phyloP scores from a whole-genome alignment of 2,888 invertebrate genomes.

The Caenorhabditis sp. region DNA sequence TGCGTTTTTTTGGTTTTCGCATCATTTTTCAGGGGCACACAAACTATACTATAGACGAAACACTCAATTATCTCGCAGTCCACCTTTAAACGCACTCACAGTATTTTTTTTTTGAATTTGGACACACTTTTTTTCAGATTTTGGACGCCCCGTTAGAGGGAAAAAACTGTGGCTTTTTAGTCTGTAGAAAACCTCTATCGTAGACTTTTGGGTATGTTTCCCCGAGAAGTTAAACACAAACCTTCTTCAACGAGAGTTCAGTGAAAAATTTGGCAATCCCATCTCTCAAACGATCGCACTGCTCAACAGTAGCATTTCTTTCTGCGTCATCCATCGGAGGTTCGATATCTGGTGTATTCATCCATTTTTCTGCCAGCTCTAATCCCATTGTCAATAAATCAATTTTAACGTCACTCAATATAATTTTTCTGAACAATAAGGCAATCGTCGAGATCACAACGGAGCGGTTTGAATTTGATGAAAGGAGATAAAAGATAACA shows the following conservation, averaged over 20 bases:
- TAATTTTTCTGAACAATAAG: constrained; percentile 38
- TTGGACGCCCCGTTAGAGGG: too few species aligned
- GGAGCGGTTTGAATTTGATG: constrained; percentile 15
- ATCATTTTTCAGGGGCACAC: too few species aligned
- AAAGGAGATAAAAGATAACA: constrained; percentile 28
- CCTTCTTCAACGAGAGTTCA: constrained; percentile 44
- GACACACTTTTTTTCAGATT: too few species aligned
- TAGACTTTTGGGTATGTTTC: not conserved
- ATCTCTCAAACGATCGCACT: constrained; percentile 33
- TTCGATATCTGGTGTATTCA: not conserved
- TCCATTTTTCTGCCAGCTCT: constrained; percentile 37
- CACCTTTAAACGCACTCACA: too few species aligned
- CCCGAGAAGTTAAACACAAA: not conserved
- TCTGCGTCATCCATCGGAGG: constrained; percentile 22
- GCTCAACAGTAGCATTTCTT: constrained; percentile 23
- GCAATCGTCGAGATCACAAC: constrained; percentile 43
- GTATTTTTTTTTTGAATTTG: too few species aligned
- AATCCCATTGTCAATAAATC: constrained; percentile 42
- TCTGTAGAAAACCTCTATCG: not conserved
- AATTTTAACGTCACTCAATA: constrained; percentile 45
- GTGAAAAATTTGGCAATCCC: constrained; percentile 45
- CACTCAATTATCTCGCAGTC: too few species aligned
- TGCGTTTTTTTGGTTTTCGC: too few species aligned
- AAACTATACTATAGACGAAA: too few species aligned
- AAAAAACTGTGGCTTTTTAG: too few species aligned